phyloP scores from a whole-genome alignment of 2,113 vertebrate species.

The Callospermophilus lateralis region DNA sequence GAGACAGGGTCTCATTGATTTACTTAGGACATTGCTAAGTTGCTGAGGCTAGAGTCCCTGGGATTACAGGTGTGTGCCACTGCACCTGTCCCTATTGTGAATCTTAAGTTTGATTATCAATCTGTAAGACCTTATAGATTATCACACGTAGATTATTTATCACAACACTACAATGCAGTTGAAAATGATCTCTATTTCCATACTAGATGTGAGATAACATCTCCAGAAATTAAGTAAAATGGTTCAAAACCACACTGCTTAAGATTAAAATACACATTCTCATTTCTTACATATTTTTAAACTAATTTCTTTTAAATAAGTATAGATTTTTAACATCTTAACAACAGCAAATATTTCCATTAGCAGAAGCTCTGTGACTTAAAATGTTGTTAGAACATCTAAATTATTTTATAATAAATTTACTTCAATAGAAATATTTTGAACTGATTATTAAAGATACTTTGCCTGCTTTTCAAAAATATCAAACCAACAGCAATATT shows the following conservation, averaged over 20 bases:
- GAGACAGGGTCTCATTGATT: no score
- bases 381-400: background rate
- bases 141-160: background rate
- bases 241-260: background rate
- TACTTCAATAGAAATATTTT: background rate
- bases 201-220: background rate
- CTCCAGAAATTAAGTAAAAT: background rate
- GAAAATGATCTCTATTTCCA: background rate
- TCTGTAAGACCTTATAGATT: background rate
- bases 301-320: background rate
- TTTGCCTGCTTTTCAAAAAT: background rate
- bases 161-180: background rate
- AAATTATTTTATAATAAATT: background rate
- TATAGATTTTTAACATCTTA: background rate
- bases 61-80: no score
- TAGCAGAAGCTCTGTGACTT: background rate
- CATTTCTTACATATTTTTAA: background rate
- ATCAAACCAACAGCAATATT: background rate
- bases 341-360: background rate
- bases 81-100: background rate
- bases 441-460: background rate
- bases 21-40: no score
- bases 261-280: background rate
- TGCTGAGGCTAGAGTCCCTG: no score
- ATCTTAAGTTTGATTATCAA: background rate